Evolutionary conservation across 2,113 vertebrate genomes (phyloP).

Genomic region (Nipponia nippon): DNA sequence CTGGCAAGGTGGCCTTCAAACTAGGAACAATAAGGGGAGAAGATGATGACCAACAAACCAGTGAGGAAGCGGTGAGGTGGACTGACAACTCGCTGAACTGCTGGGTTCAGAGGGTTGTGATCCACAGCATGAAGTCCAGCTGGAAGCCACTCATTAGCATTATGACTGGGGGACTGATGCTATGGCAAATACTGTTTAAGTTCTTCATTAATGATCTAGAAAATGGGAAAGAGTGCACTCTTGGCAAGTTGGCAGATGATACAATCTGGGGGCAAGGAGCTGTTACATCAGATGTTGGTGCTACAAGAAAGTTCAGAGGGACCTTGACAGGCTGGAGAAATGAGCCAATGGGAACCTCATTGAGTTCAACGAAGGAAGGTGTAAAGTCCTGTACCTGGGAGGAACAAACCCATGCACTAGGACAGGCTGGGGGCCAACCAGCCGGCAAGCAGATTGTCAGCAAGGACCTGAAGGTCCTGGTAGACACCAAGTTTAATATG

Average conservation of each 20-base stretch:
- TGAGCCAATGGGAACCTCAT: background rate
- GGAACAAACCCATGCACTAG: background rate
- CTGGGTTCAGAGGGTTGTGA: background rate
- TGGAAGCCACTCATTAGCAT: background rate
- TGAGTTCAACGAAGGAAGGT: background rate
- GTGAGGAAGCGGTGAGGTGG: background rate
- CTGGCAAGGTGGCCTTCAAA: background rate
- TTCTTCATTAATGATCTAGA: background rate
- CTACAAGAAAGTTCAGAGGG: background rate
- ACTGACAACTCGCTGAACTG: background rate
- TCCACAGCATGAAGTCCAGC: background rate
- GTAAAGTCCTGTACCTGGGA: background rate
- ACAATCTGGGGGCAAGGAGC: background rate
- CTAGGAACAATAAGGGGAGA: background rate
- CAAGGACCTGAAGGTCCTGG: background rate
- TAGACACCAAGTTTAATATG: background rate
- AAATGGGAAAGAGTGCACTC: background rate
- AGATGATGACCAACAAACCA: background rate
- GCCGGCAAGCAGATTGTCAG: background rate
- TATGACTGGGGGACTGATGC: background rate
- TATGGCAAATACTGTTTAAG: background rate
- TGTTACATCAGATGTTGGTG: background rate
- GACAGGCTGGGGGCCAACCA: background rate
- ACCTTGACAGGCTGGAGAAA: background rate
- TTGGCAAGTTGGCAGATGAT: background rate